These are phyloP conservation scores for Tetrax tetrax DNA, from an alignment of 2,113 vertebrate genomes.

Conservation along the genomic window DNA sequence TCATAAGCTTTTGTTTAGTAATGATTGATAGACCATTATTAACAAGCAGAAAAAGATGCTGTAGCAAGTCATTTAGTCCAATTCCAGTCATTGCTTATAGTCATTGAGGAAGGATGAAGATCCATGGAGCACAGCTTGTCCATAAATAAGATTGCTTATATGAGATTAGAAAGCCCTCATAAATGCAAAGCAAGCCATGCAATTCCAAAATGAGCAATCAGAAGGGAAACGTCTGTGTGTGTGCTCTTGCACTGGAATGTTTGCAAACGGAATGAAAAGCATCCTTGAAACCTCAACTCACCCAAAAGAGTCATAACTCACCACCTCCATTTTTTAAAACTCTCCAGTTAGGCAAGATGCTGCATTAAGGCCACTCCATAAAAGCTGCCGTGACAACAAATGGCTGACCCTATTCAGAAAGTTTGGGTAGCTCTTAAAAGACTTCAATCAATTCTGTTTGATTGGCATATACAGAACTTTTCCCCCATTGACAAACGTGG, in stretches of 20 bases:
- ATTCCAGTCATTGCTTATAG: not conserved
- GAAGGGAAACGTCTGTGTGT: not conserved
- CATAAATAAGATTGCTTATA: not conserved
- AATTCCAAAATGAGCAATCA: not conserved
- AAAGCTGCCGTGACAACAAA: not conserved
- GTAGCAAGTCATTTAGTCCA: not conserved
- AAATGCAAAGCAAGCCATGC: not conserved
- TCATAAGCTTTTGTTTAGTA: conserved; percentile 8
- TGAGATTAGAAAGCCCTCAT: not conserved
- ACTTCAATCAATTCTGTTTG: not conserved
- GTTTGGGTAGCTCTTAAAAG: not conserved
- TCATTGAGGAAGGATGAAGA: not conserved
- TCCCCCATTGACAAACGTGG: not conserved
- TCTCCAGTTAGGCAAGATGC: not conserved
- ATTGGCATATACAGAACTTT: not conserved
- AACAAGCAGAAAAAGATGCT: not conserved
- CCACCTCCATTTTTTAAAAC: not conserved
- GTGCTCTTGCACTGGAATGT: not conserved
- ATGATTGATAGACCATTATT: conserved; percentile 14
- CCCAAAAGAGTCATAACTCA: not conserved
- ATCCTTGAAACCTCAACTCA: not conserved
- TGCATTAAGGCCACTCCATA: not conserved
- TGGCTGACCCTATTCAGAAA: not conserved
- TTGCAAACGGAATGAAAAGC: not conserved
- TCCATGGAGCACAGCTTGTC: not conserved